phyloP scores from a whole-genome alignment of 2,113 vertebrate genomes.

The Misgurnus anguillicaudatus region DNA sequence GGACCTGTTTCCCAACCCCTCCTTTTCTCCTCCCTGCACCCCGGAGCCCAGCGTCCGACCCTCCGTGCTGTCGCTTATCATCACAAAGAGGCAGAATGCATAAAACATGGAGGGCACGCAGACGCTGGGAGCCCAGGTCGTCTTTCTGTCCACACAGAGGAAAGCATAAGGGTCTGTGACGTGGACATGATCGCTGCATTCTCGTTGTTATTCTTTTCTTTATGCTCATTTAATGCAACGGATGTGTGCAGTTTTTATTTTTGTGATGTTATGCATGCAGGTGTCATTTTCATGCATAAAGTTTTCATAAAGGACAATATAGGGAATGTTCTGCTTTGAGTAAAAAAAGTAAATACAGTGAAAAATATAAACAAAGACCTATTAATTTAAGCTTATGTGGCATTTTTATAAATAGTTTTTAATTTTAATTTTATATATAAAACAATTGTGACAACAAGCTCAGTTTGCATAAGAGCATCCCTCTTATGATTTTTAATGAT shows the following conservation, averaged over 20 bases:
- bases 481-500: slow-evolving; percentile 5
- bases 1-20: slow-evolving; percentile 37
- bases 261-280: slow-evolving; percentile 19
- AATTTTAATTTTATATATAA: neutral
- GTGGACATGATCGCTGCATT: slow-evolving; percentile 70
- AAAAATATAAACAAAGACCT: neutral
- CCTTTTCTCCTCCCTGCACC: slow-evolving; percentile 68
- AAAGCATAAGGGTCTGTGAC: slow-evolving; percentile 77
- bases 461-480: too few relatives aligned
- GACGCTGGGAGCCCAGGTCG: slow-evolving; percentile 73
- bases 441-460: too few relatives aligned
- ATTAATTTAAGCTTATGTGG: neutral
- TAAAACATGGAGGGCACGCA: slow-evolving; percentile 79
- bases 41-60: slow-evolving; percentile 73
- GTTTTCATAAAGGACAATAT: slow-evolving; percentile 27
- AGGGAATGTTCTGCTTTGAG: neutral
- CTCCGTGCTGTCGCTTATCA: slow-evolving; percentile 75
- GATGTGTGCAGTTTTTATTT: slow-evolving; percentile 27
- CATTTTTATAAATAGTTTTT: neutral
- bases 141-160: slow-evolving; percentile 72
- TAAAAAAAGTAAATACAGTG: neutral
- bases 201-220: slow-evolving; percentile 69
- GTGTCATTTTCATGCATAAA: slow-evolving; percentile 44
- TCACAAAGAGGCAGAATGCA: slow-evolving; percentile 81
- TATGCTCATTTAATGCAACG: slow-evolving; percentile 64